Evolutionary conservation across 2,888 invertebrate species (phyloP).

Genomic region (Lithosia quadra): DNA sequence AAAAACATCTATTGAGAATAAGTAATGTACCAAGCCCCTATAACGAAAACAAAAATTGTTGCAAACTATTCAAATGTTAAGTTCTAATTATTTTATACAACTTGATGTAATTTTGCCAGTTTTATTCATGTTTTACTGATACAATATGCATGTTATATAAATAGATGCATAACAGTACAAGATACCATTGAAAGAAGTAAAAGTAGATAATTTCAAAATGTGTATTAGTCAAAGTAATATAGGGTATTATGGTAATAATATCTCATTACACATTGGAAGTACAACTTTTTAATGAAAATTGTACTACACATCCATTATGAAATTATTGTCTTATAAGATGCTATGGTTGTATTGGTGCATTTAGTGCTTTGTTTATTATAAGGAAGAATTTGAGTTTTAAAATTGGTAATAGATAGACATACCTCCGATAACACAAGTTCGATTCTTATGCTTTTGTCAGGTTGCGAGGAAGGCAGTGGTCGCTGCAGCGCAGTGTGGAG

Average conservation of each 20-base stretch:
- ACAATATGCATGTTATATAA: not conserved
- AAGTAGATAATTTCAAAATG: not conserved
- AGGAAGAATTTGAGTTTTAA: not conserved
- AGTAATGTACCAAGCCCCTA: not conserved
- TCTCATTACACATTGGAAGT: not conserved
- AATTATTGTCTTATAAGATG: not conserved
- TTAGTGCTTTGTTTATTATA: not conserved
- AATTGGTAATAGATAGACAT: conserved; percentile 46
- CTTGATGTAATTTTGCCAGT: not conserved
- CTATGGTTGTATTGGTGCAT: not conserved
- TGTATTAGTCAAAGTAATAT: not conserved
- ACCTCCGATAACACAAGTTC: conserved; percentile 96
- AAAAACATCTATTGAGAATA: not conserved
- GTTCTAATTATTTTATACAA: not conserved
- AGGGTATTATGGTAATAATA: not conserved
- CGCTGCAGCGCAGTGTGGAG: conserved; percentile 96
- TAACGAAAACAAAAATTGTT: not conserved
- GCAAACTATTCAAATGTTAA: not conserved
- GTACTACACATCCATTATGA: not conserved
- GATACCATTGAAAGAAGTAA: not conserved
- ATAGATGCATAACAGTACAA: no score
- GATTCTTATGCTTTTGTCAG: conserved; percentile 93
- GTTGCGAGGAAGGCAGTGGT: conserved; percentile 90
- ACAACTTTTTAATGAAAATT: not conserved
- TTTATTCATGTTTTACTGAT: not conserved